These are phyloP conservation scores for Diplolepis rosae DNA, from an alignment of 2,888 invertebrate species.

Conservation along the genomic window DNA sequence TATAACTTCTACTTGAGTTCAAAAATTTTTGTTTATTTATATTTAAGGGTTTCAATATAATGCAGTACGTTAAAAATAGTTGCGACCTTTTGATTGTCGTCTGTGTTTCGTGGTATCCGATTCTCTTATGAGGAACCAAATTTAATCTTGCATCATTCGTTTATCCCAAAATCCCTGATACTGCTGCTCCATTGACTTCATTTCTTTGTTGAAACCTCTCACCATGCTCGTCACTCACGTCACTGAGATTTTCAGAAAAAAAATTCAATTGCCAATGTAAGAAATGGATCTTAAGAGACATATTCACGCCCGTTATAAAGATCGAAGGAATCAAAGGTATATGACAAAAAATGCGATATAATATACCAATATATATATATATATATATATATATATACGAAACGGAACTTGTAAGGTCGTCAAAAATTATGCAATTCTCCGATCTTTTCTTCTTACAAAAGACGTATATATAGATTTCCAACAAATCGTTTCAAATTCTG, in stretches of 20 bases:
- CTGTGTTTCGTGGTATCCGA: not conserved
- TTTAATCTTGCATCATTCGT: slow-evolving; percentile 39
- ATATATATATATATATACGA: no score
- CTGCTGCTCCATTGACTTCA: slow-evolving; percentile 32
- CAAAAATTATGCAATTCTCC: no score
- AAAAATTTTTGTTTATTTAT: no score
- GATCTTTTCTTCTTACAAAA: no score
- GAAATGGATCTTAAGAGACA: slow-evolving; percentile 18
- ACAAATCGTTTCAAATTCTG: no score
- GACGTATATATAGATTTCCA: no score
- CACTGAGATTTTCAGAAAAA: slow-evolving; percentile 39
- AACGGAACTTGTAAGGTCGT: no score
- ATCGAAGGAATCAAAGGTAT: not conserved
- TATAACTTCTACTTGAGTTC: no score
- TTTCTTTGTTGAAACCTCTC: slow-evolving; percentile 33
- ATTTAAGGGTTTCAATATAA: no score
- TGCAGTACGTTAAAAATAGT: no score
- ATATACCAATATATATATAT: no score
- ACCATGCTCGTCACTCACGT: slow-evolving; percentile 37
- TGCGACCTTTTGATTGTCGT: no score
- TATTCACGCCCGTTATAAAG: not conserved
- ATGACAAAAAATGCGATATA: not conserved
- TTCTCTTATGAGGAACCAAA: slow-evolving; percentile 35
- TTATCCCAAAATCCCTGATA: slow-evolving; percentile 41
- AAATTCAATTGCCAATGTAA: slow-evolving; percentile 6